Evolutionary conservation across 2,888 invertebrate genomes (phyloP).

Genomic region (Parnassius orleans): DNA sequence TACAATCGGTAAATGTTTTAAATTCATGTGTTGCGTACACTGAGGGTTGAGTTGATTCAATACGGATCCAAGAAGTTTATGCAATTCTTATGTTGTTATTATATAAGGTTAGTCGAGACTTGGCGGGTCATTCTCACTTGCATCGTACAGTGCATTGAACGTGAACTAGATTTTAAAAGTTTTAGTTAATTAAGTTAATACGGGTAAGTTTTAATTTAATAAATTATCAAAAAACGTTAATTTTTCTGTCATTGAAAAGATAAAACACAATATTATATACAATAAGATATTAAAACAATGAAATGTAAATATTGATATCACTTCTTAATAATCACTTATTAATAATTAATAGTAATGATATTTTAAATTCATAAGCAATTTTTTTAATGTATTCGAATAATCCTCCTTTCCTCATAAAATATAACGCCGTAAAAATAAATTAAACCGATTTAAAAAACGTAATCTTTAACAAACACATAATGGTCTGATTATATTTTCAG

Average conservation of each 20-base stretch:
- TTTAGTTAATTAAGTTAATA: constrained; percentile 31
- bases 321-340: too few relatives aligned
- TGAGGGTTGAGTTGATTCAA: constrained; percentile 44
- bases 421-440: too few relatives aligned
- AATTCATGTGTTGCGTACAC: neutral
- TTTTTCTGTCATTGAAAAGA: neutral
- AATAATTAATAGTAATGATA: too few relatives aligned
- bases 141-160: constrained; percentile 65
- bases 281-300: too few relatives aligned
- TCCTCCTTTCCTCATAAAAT: too few relatives aligned
- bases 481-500: too few relatives aligned
- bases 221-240: neutral
- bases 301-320: too few relatives aligned
- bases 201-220: constrained; percentile 47
- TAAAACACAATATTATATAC: too few relatives aligned
- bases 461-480: too few relatives aligned
- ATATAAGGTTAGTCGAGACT: constrained; percentile 70
- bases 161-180: constrained; percentile 33
- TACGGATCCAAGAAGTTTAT: constrained; percentile 66
- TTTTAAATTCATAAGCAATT: too few relatives aligned
- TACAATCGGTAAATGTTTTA: neutral
- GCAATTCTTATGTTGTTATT: constrained; percentile 79
- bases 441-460: too few relatives aligned
- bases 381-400: too few relatives aligned
- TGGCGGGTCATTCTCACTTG: constrained; percentile 58